phyloP scores from a whole-genome alignment of 2,113 vertebrate species.

The Apodemus sylvaticus region DNA sequence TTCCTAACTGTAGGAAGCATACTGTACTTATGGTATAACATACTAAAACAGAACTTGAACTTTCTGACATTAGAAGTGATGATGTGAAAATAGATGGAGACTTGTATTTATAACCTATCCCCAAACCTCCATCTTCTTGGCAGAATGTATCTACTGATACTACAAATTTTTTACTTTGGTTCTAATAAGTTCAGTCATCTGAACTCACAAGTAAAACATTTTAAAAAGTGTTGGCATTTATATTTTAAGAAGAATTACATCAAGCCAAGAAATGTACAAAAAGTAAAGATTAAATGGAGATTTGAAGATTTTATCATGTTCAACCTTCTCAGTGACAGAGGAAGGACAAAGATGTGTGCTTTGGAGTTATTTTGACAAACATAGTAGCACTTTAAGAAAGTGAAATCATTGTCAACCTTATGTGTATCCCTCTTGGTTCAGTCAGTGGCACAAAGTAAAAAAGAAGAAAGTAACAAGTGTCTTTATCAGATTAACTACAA shows the following conservation, averaged over 20 bases:
- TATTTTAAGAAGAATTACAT: neutral
- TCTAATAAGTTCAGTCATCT: neutral
- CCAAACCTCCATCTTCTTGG: neutral
- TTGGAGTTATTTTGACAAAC: neutral
- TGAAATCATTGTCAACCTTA: neutral
- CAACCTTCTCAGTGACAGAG: neutral
- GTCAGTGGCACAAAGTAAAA: neutral
- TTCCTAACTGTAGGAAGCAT: neutral
- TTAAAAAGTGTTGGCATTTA: neutral
- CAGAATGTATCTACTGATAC: neutral
- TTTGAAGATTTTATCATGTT: neutral
- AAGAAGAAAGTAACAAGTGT: neutral
- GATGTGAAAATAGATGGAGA: neutral
- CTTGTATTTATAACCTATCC: neutral
- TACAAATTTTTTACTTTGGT: neutral
- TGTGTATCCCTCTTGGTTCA: neutral
- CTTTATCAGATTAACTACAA: neutral
- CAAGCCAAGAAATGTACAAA: neutral
- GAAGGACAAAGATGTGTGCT: neutral
- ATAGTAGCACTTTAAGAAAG: neutral
- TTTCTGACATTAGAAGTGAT: neutral
- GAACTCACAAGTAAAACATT: neutral
- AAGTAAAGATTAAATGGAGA: neutral
- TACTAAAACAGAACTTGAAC: neutral
- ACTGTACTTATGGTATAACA: neutral